Conservation (phyloP, 2,797 vertebrate genomes). For the Sebastolobus altivelis region DNA sequence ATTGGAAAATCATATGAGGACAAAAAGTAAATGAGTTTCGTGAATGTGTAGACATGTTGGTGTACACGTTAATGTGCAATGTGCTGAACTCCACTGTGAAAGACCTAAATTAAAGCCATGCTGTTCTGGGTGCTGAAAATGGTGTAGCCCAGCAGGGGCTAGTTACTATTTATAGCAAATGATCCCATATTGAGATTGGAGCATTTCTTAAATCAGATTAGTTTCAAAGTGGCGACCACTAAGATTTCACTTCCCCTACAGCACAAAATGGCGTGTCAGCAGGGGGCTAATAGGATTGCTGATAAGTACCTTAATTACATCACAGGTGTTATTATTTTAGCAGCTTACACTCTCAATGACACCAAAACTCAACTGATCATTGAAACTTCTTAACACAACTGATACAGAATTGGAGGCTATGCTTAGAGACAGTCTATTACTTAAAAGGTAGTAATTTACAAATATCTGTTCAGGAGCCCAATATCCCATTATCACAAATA, state of each 20-base stretch:
- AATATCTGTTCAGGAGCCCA: not conserved
- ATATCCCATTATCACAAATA: not conserved
- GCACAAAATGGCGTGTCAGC: not conserved
- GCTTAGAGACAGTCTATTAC: no score
- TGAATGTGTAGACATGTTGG: not conserved
- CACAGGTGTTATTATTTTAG: conserved; percentile 3
- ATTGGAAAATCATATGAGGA: not conserved
- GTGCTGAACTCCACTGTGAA: not conserved
- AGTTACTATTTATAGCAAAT: conserved; percentile 11
- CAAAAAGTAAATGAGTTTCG: not conserved
- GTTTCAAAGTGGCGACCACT: conserved; percentile 14
- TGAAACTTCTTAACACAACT: not conserved
- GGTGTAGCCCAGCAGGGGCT: conserved; percentile 2
- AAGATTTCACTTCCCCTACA: conserved; percentile 10
- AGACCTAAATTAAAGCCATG: conserved; percentile 1
- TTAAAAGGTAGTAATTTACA: not conserved
- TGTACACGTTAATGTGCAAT: not conserved
- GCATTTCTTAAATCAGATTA: conserved; percentile 10
- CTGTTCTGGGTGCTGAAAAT: conserved; percentile 15
- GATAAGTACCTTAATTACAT: conserved; percentile 6
- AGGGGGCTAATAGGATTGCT: not conserved
- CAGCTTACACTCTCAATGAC: not conserved
- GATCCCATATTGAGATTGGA: not conserved
- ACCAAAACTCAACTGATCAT: not conserved
- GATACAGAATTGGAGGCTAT: not conserved